Evolutionary conservation across 2,888 invertebrate genomes (phyloP).

Genomic region (Linnaemya vulpina): DNA sequence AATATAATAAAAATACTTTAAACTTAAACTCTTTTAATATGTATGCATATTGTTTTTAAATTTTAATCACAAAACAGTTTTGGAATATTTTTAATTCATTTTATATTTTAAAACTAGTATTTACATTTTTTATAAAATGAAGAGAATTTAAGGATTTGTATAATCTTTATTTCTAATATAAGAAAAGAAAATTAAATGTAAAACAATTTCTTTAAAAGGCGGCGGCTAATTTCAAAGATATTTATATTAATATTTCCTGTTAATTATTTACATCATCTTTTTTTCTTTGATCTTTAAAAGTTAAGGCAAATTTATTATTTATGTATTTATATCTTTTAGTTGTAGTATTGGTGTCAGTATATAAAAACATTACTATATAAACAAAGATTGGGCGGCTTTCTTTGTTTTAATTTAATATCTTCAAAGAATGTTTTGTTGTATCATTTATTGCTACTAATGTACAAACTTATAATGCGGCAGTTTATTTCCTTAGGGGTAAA

Average conservation of each 20-base stretch:
- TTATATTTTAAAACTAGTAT: conserved; percentile 49
- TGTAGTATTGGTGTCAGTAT: conserved; percentile 31
- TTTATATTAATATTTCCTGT: conserved; percentile 37
- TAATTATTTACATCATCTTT: conserved; percentile 54
- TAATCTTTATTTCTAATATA: conserved; percentile 27
- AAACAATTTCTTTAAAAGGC: conserved; percentile 64
- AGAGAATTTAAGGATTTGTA: conserved; percentile 43
- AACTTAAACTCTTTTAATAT: conserved; percentile 57
- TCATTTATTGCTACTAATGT: conserved; percentile 39
- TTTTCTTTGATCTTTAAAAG: conserved; percentile 68
- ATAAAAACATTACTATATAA: conserved; percentile 56
- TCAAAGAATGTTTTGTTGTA: conserved; percentile 42
- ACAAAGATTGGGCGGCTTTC: conserved; percentile 70
- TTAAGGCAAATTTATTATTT: conserved; percentile 67
- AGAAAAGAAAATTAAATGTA: conserved; percentile 26
- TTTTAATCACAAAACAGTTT: conserved; percentile 71
- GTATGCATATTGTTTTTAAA: conserved; percentile 47
- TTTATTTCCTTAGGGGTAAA: conserved; percentile 36
- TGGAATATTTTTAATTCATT: conserved; percentile 63
- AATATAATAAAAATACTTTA: conserved; percentile 59
- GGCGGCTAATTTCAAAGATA: conserved; percentile 55
- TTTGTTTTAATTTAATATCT: conserved; percentile 63
- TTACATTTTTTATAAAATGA: conserved; percentile 35
- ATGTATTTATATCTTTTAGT: conserved; percentile 35
- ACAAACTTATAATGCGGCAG: conserved; percentile 62